Evolutionary conservation across 2,113 vertebrate genomes (phyloP).

Genomic region (Sprattus sprattus): DNA sequence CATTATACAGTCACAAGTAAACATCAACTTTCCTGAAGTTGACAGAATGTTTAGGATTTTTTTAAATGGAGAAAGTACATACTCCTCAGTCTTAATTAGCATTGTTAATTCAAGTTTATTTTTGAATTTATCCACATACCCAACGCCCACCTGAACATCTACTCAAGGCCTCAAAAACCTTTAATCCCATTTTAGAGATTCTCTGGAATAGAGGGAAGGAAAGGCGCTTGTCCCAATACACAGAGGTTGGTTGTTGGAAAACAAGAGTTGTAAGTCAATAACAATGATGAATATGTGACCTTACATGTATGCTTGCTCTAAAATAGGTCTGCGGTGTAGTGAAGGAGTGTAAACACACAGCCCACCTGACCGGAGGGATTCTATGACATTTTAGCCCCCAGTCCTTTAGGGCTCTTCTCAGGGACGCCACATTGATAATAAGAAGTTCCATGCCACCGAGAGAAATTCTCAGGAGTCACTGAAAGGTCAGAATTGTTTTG

Average conservation of each 20-base stretch:
- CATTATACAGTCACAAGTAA: not conserved
- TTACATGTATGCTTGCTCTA: not conserved
- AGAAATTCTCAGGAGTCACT: conserved; percentile 1
- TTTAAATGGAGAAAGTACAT: not conserved
- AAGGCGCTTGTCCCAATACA: not conserved
- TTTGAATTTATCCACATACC: not conserved
- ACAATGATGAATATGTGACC: not conserved
- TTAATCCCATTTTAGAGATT: not conserved
- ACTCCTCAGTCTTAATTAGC: not conserved
- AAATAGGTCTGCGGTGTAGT: not conserved
- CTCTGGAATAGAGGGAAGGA: not conserved
- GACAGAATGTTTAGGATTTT: not conserved
- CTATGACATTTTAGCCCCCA: not conserved
- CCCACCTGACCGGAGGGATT: not conserved
- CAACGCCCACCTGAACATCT: not conserved
- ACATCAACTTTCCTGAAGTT: not conserved
- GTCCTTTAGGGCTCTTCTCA: not conserved
- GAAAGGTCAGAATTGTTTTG: not conserved
- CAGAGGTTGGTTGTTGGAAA: not conserved
- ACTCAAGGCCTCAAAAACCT: not conserved
- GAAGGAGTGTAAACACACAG: not conserved
- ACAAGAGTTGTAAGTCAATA: not conserved
- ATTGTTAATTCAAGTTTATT: not conserved
- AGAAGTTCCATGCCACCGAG: not conserved
- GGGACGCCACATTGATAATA: not conserved